Evolutionary conservation across 2,113 vertebrate genomes (phyloP).

Genomic region (Actenoides hombroni): DNA sequence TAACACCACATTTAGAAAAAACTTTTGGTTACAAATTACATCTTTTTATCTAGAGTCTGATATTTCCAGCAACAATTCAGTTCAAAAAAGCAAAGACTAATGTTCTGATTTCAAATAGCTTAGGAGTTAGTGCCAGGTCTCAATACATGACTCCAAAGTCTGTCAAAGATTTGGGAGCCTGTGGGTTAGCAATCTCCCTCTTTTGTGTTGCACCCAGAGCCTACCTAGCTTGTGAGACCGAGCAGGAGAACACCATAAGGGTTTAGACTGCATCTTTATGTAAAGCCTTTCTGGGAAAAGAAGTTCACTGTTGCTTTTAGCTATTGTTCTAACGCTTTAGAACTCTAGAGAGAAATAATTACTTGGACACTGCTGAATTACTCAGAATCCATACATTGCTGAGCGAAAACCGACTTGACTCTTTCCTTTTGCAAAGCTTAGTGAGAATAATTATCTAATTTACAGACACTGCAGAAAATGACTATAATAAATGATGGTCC

Average conservation of each 20-base stretch:
- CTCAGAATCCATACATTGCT: neutral
- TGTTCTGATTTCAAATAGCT: neutral
- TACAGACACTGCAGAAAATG: slow-evolving; percentile 59
- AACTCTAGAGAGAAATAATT: slow-evolving; percentile 11
- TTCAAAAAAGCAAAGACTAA: neutral
- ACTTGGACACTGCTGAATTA: slow-evolving; percentile 18
- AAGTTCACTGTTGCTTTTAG: neutral
- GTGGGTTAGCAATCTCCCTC: neutral
- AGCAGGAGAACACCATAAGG: neutral
- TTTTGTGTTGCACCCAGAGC: neutral
- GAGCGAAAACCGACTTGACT: slow-evolving; percentile 11
- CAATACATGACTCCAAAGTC: neutral
- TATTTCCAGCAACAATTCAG: neutral
- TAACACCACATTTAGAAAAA: neutral
- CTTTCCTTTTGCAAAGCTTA: slow-evolving; percentile 28
- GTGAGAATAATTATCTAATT: slow-evolving; percentile 64
- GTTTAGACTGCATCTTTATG: neutral
- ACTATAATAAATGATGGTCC: slow-evolving; percentile 35
- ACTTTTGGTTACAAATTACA: neutral
- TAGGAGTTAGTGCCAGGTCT: neutral
- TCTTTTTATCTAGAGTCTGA: neutral
- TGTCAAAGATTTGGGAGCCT: neutral
- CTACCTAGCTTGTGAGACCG: neutral
- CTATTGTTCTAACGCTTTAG: neutral
- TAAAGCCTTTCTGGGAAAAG: neutral